Base-by-base conservation (phyloP, 2,113 vertebrate genomes). In the Herpetotheres cachinnans region DNA sequence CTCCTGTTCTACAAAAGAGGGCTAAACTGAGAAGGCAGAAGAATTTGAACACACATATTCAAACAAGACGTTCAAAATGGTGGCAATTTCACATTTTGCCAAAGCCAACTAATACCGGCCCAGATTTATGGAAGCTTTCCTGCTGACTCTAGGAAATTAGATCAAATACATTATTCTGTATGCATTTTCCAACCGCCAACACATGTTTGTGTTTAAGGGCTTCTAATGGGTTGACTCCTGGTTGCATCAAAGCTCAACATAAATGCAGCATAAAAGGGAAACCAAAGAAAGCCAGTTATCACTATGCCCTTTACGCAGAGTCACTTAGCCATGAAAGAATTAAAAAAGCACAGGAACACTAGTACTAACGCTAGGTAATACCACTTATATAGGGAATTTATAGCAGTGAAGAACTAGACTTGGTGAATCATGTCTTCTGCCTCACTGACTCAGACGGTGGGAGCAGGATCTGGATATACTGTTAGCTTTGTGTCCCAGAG, bases 11-110 rank as follows among this genome's bases (percentile, higher is more conserved):
- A 61, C 34, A 36, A 78, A 86, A 30, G 69, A 65, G 13, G 47
- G 82, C 80, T 84, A 59, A 94, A 95, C 10, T 95, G 13, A 24
- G 82, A 85, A 96, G 95, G 96, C 62, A 73, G 93, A 86, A 92
- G 54, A 46, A 94, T 42, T 38, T 18, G 62, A 86, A 32, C 49
- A 8, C 21, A n/a, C 5, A 4, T 27, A 32, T 54, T 34, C 44
- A 56, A 52, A 66, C 20, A 65, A 84, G 79, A 84, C 7, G 14
- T 10, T 71, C 55, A 18, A 22, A 88, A 49, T 3, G 13, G n/a
- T 58, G 90, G 82, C 40, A 16, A 89, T 76, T 90, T 84, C 90
- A 19, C 3, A 8, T 88, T 95, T 50, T 58, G 62, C 49, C 63
- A 49, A 44, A 63, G 20, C 17, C 15, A 56, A 7, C 55, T 29